Base-by-base conservation (phyloP, 2,113 vertebrate species). In the Chloropsis cyanopogon region DNA sequence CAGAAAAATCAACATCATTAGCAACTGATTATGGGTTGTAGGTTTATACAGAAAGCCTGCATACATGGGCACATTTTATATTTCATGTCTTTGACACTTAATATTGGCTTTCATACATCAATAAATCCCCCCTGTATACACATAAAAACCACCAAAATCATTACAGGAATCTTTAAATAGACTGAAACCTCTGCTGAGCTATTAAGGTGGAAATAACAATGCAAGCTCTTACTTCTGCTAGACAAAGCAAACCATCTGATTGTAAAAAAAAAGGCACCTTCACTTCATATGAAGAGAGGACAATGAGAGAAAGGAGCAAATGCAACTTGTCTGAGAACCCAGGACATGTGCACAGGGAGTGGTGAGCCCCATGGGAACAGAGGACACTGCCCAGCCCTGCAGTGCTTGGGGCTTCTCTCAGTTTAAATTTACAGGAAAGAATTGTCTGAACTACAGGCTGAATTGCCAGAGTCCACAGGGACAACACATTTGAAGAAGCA, bases 171-270 rank as follows among this genome's bases (percentile, higher is more conserved):
- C 66, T 91, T 91, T 95, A 95, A 46, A 85, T 82, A 90, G 46
- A 23, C 41, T 90, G 66, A 92, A 96, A 85, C 47, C 60, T 93
- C 95, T 96, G 33, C 72, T 92, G 85, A 79, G 76, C 41, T 97
- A 63, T 85, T 95, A 96, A 78, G 37, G 71, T 33, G 31, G 86
- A 91, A 94, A 91, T 91, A 92, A 93, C 71, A 95, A 73, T 82
- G 71, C 35, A 78, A 93, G 54, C 68, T 89, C 84, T 54, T 84
- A 26, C 63, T 88, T 93, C 63, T 83, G 52, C 82, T 70, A 90
- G 60, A 82, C 79, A 94, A 90, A 92, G 82, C 59, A 88, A 90
- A 77, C 42, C 33, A 61, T 9, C 19, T 3, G 1, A 66, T 63
- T 70, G n/a, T 22, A 24, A 29, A 64, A 82, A 61, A 54, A 64